Evolutionary conservation across 2,797 vertebrate species (phyloP).

Genomic region (Otus scops): DNA sequence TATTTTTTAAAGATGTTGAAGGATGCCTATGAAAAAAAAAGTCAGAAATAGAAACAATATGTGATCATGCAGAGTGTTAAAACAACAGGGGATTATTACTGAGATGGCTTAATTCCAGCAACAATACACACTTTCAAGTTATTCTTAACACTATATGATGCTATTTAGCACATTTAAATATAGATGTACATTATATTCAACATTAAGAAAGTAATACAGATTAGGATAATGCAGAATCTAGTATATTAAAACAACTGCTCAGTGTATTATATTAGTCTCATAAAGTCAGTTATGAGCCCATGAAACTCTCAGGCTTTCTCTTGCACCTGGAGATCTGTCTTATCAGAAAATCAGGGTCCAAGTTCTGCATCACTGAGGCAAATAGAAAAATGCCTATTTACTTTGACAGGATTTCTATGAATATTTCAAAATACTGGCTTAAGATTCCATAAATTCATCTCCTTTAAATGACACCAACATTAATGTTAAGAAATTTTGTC

Average conservation of each 20-base stretch:
- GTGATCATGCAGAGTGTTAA: not conserved
- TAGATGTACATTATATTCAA: not conserved
- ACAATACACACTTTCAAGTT: not conserved
- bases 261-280: not conserved
- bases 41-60: slow-evolving; percentile 2
- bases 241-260: not conserved
- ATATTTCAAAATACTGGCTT: not conserved
- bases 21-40: not conserved
- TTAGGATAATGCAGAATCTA: not conserved
- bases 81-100: not conserved
- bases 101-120: not conserved
- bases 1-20: not conserved
- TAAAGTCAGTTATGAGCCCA: not conserved
- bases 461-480: not conserved
- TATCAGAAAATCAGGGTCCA: not conserved
- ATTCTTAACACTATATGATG: not conserved
- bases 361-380: not conserved
- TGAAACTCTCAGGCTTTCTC: not conserved
- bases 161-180: not conserved
- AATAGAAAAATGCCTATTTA: not conserved
- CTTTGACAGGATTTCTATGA: not conserved
- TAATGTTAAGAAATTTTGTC: not conserved
- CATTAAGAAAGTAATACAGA: not conserved
- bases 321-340: not conserved
- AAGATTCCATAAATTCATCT: not conserved